Conservation (phyloP, 2,113 vertebrate genomes). For the Hystrix cristata region DNA sequence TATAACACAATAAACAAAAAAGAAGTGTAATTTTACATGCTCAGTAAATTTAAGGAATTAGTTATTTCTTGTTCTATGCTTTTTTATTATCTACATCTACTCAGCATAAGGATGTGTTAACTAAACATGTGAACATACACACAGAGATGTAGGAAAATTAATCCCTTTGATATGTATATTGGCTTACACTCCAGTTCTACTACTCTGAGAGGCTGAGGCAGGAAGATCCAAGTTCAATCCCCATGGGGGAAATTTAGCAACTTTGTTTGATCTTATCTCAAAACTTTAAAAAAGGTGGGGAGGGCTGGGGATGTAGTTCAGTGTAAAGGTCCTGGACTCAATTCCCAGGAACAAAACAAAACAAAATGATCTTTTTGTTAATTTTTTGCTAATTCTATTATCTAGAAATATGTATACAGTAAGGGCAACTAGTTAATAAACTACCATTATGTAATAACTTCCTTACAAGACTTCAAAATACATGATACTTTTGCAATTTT, state of each 20-base stretch:
- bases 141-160: not conserved
- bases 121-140: not conserved
- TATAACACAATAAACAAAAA: not conserved
- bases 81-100: not conserved
- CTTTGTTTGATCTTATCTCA: not conserved
- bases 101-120: not conserved
- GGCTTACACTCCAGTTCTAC: not conserved
- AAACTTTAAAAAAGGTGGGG: not conserved
- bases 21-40: not conserved
- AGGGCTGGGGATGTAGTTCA: not conserved
- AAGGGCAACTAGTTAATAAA: not conserved
- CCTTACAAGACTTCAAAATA: not conserved
- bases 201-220: not conserved
- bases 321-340: not conserved
- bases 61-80: not conserved
- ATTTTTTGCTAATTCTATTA: not conserved
- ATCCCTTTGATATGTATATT: not conserved
- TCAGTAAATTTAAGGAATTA: not conserved
- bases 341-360: not conserved
- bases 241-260: not conserved
- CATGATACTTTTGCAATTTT: not conserved
- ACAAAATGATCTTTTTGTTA: not conserved
- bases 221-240: not conserved
- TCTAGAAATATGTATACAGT: not conserved
- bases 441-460: not conserved